Conservation (phyloP, 2,888 invertebrate species). For the Drosophila hawaiiensis region DNA sequence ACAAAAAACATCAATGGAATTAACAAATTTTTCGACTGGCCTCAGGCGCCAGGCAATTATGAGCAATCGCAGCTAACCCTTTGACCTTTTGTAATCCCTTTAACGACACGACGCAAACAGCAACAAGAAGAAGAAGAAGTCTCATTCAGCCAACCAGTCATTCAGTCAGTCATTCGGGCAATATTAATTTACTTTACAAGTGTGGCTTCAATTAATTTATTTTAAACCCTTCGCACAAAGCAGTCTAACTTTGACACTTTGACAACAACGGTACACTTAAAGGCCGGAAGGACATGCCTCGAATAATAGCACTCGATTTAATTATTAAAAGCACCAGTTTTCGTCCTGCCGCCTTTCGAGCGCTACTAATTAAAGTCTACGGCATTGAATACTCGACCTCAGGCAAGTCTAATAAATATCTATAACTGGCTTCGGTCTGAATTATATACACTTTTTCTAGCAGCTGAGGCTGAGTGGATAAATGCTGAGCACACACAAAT, state of each 20-base stretch:
- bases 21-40: constrained; percentile 32
- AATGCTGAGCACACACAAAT: constrained; percentile 22
- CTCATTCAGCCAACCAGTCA: constrained; percentile 3
- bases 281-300: constrained; percentile 35
- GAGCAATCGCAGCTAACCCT: constrained; percentile 73
- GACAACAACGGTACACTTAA: constrained; percentile 49
- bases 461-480: constrained; percentile 31
- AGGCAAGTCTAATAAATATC: constrained; percentile 38
- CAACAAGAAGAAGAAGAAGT: constrained; percentile 12
- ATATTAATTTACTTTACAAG: constrained; percentile 77
- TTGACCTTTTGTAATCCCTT: constrained; percentile 78
- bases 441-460: constrained; percentile 56
- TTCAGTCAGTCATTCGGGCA: constrained; percentile 30
- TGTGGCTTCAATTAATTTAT: constrained; percentile 76
- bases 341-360: not conserved
- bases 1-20: constrained; percentile 35
- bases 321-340: constrained; percentile 41
- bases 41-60: constrained; percentile 70
- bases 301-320: constrained; percentile 32
- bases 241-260: constrained; percentile 79
- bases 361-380: constrained; percentile 44
- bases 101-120: constrained; percentile 46
- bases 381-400: constrained; percentile 29
- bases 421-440: constrained; percentile 25
- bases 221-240: constrained; percentile 68